phyloP scores from a whole-genome alignment of 2,113 vertebrate species.

The Caracal caracal region DNA sequence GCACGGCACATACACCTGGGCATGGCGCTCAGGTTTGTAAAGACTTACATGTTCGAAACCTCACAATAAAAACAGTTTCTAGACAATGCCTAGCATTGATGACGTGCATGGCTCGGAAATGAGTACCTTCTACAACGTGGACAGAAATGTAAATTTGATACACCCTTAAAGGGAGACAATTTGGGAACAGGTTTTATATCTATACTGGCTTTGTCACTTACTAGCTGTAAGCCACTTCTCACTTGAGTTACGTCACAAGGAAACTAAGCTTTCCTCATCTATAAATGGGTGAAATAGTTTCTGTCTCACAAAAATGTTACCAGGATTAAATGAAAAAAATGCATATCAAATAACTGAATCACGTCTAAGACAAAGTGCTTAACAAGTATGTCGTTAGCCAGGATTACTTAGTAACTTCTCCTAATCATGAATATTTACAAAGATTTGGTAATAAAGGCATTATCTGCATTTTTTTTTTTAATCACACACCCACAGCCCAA shows the following conservation, averaged over 20 bases:
- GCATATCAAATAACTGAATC: neutral
- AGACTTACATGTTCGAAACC: slow-evolving; percentile 29
- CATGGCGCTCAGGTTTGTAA: neutral
- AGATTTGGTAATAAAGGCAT: neutral
- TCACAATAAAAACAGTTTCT: neutral
- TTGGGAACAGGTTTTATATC: neutral
- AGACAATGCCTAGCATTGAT: neutral
- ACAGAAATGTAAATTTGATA: slow-evolving; percentile 9
- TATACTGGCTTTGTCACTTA: neutral
- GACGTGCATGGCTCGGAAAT: neutral
- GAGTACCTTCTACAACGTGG: neutral
- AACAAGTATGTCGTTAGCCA: neutral
- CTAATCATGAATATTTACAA: neutral
- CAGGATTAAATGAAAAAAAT: slow-evolving; percentile 4
- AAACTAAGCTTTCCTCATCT: slow-evolving; percentile 33
- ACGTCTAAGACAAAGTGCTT: neutral
- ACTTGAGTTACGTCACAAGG: neutral
- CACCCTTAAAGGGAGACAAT: slow-evolving; percentile 17
- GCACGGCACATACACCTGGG: neutral
- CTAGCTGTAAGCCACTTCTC: neutral
- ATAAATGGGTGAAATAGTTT: slow-evolving; percentile 15
- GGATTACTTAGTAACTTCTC: slow-evolving; percentile 25
- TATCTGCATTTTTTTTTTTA: neutral
- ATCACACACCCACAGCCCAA: neutral
- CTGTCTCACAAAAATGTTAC: neutral